These are phyloP conservation scores for Pangasius macronema DNA, from an alignment of 2,797 vertebrate genomes.

Conservation along the genomic window DNA sequence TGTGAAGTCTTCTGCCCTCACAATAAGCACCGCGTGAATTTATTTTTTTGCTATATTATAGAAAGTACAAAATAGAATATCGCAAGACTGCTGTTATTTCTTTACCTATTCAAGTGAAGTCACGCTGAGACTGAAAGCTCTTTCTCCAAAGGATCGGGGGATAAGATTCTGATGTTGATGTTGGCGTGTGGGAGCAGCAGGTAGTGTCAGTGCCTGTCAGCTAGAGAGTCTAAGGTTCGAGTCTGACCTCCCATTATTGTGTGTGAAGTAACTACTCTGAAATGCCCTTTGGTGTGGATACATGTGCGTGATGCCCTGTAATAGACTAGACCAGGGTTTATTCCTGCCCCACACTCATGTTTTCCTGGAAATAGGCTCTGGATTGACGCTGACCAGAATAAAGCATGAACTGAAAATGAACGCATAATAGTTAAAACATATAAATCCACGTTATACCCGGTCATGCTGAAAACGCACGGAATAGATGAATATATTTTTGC, in stretches of 20 bases:
- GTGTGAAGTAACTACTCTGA: not conserved
- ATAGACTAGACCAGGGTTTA: not conserved
- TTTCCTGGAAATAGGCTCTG: not conserved
- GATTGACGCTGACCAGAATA: not conserved
- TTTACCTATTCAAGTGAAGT: not conserved
- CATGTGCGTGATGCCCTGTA: not conserved
- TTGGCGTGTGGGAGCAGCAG: not conserved
- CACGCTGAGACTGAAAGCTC: not conserved
- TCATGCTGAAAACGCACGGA: not conserved
- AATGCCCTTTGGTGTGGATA: not conserved
- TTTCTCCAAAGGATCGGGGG: not conserved
- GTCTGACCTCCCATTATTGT: not conserved
- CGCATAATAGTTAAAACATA: not conserved
- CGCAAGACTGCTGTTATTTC: not conserved
- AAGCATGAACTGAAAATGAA: not conserved
- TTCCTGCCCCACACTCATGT: not conserved
- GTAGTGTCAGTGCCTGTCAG: not conserved
- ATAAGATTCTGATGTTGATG: slow-evolving; percentile 7
- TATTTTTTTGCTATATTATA: not conserved
- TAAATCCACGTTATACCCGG: not conserved
- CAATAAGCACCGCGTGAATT: not conserved
- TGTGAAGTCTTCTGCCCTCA: not conserved
- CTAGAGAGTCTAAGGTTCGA: not conserved
- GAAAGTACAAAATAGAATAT: not conserved
- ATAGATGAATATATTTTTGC: too few relatives aligned